A percentile compares a stretch with the other conserved stretches of the same genome.
These are phyloP conservation scores for Scaptomyza flava DNA, from an alignment of 2,888 invertebrate genomes.

Conservation along the genomic window DNA sequence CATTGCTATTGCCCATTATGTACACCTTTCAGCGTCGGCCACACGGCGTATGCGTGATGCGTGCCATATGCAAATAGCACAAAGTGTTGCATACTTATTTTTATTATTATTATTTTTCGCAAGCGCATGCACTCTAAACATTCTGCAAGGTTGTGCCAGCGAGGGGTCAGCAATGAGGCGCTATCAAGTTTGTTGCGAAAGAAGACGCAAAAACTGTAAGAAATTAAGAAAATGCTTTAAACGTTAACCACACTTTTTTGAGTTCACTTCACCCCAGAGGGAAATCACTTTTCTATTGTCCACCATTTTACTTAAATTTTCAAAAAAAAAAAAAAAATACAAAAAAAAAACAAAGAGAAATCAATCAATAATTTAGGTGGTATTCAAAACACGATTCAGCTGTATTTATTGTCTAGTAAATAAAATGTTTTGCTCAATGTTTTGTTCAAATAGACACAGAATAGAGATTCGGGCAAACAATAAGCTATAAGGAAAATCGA, in stretches of 20 bases:
- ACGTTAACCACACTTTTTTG: background rate
- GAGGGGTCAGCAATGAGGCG: too few relatives aligned
- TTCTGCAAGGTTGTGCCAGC: background rate
- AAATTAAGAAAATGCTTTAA: background rate
- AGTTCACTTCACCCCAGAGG: background rate
- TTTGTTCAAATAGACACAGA: background rate
- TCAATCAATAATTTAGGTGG: background rate
- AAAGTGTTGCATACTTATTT: slow-evolving; percentile 48
- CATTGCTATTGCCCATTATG: slow-evolving; percentile 5
- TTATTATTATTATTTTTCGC: slow-evolving; percentile 4
- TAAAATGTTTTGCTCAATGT: background rate
- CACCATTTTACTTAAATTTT: background rate
- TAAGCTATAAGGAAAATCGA: background rate
- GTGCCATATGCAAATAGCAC: slow-evolving; percentile 60
- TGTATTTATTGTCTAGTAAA: background rate
- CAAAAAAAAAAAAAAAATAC: background rate
- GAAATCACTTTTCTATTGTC: background rate
- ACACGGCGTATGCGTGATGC: slow-evolving; percentile 66
- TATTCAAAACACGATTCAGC: background rate
- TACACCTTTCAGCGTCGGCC: slow-evolving; percentile 5
- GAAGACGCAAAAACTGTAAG: too few relatives aligned
- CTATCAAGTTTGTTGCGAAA: too few relatives aligned
- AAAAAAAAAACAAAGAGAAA: background rate
- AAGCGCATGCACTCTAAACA: slow-evolving; percentile 6
- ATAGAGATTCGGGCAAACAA: background rate